A percentile compares a stretch with the other conserved stretches of the same genome.
These are phyloP conservation scores for Chaenocephalus aceratus DNA, from an alignment of 2,113 vertebrate species.

Conservation along the genomic window DNA sequence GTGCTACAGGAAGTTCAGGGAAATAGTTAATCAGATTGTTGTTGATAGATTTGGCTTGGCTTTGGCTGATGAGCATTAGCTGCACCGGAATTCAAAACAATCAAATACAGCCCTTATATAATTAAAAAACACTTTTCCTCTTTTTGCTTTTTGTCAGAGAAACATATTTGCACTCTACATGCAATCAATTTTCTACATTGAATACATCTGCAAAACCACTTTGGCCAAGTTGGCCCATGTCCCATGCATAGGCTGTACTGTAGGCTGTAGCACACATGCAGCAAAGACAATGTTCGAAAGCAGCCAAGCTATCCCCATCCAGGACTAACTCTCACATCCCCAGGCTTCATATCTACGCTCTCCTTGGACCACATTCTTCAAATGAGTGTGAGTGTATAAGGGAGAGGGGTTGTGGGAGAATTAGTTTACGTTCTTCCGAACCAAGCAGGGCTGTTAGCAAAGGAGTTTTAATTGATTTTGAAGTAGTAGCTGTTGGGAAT, in stretches of 20 bases:
- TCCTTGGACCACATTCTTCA: slow-evolving; percentile 49
- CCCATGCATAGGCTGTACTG: not conserved
- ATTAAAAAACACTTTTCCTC: not conserved
- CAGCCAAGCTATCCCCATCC: slow-evolving; percentile 4
- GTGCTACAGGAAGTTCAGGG: slow-evolving; percentile 27
- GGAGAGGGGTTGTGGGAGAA: slow-evolving; percentile 12
- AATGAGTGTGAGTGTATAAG: slow-evolving; percentile 34
- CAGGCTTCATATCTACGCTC: slow-evolving; percentile 47
- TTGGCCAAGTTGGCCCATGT: not conserved
- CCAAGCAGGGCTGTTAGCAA: slow-evolving; percentile 64
- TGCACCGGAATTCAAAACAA: slow-evolving; percentile 1
- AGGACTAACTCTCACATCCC: slow-evolving; percentile 41
- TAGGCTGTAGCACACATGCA: slow-evolving; percentile 14
- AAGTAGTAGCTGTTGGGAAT: slow-evolving; percentile 73
- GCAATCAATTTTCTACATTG: slow-evolving; percentile 19
- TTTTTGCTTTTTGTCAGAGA: not conserved
- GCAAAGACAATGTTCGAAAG: slow-evolving; percentile 6
- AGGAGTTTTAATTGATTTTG: slow-evolving; percentile 78
- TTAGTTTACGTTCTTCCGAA: slow-evolving; percentile 52
- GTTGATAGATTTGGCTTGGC: slow-evolving; percentile 38
- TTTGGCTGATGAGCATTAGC: slow-evolving; percentile 23
- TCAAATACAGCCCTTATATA: slow-evolving; percentile 10
- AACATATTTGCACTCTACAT: not conserved
- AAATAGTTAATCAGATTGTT: slow-evolving; percentile 17
- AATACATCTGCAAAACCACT: not conserved